Conservation (phyloP, 2,113 vertebrate species). For the Muscicapa adusta region DNA sequence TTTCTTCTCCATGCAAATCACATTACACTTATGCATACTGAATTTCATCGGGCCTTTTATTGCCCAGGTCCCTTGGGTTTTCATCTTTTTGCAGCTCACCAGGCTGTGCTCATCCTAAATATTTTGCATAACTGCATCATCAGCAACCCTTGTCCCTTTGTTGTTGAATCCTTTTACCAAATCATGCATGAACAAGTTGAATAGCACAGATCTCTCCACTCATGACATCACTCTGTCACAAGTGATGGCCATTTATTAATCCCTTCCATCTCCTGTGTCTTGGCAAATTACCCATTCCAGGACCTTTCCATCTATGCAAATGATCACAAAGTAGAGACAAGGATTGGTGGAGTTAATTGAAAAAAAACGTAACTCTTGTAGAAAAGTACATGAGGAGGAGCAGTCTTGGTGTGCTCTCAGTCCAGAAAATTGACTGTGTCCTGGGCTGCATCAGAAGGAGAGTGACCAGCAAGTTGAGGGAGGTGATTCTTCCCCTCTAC, state of each 20-base stretch:
- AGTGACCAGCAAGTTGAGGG: neutral
- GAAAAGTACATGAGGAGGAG: neutral
- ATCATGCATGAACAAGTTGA: neutral
- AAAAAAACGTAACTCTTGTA: neutral
- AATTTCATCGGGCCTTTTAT: neutral
- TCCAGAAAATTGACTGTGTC: neutral
- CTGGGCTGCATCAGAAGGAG: neutral
- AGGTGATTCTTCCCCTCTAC: neutral
- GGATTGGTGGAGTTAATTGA: neutral
- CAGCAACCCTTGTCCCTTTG: neutral
- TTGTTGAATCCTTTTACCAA: neutral
- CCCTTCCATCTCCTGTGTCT: neutral
- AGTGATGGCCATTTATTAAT: neutral
- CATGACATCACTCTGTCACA: neutral
- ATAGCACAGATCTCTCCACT: neutral
- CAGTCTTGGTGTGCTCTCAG: neutral
- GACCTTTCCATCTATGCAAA: neutral
- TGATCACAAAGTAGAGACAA: neutral
- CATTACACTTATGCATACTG: neutral
- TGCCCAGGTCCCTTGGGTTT: neutral
- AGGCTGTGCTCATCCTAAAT: neutral
- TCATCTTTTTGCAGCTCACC: neutral
- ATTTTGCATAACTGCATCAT: neutral
- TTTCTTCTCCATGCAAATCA: neutral
- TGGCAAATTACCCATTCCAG: neutral